phyloP scores from a whole-genome alignment of 1,140 invertebrate genomes.

The Aphelinus atriplicis region DNA sequence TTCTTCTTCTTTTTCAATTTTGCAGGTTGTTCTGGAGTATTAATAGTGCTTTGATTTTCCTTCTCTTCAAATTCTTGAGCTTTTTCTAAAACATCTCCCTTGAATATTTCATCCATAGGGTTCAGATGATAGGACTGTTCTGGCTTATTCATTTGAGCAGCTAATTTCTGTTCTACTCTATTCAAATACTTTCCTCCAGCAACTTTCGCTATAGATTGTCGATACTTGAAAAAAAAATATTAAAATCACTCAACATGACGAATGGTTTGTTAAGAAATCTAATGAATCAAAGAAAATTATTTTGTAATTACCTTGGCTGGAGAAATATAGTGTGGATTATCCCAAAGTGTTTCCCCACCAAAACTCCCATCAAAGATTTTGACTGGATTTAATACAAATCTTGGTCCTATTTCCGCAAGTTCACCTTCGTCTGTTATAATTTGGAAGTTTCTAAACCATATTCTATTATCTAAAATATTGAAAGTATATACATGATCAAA shows the following conservation, averaged over 20 bases:
- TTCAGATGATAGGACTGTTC: conserved; percentile 74
- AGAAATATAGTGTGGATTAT: conserved; percentile 92
- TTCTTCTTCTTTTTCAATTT: conserved; percentile 43
- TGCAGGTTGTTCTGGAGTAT: background rate
- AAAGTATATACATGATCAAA: conserved; percentile 98
- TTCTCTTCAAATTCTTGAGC: conserved; percentile 52
- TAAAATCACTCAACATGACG: background rate
- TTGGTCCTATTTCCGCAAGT: conserved; percentile 94
- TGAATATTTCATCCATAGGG: conserved; percentile 74
- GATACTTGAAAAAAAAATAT: conserved; percentile 65
- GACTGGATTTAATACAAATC: conserved; percentile 96
- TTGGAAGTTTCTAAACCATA: conserved; percentile 99
- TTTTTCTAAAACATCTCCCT: conserved; percentile 66
- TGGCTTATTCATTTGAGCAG: conserved; percentile 76
- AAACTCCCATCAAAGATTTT: conserved; percentile 95
- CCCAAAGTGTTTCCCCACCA: conserved; percentile 89
- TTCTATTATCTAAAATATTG: conserved; percentile 89
- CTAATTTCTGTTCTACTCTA: conserved; percentile 80
- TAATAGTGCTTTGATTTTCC: conserved; percentile 22
- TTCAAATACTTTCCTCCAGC: conserved; percentile 82
- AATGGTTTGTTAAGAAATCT: conserved; percentile 13
- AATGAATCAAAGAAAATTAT: conserved; percentile 30
- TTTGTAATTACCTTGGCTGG: conserved; percentile 77
- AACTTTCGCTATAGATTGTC: conserved; percentile 75
- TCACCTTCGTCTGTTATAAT: conserved; percentile 96